Evolutionary conservation across 2,797 vertebrate species (phyloP), one percentile per base, ranked within the genome.

Genomic region (Tangara arthus): DNA sequence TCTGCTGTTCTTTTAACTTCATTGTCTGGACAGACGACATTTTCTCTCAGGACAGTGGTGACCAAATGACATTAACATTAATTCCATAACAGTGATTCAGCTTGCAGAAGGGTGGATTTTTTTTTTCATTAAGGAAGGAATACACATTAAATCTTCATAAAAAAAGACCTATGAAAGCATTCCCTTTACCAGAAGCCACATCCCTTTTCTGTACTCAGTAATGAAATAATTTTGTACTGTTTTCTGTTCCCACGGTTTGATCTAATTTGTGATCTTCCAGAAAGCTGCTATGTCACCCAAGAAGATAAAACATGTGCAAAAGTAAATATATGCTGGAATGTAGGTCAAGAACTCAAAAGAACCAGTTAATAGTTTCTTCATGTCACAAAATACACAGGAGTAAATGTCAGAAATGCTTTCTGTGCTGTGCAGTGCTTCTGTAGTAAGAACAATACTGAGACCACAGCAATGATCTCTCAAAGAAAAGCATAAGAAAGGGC

Each of bases 31-130:
- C 91, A 87, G 39, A 69, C 9, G 57, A 92, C 94, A 90, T 93
- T 70, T 96, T 97, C 90, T 97, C 95, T 92, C 63, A 94, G 93
- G 90, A 85, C n/a, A 93, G 90, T 23, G 39, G 96, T 30, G 94
- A 92, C 95, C 79, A 90, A 95, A 91, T 71, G 90, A 95, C 97
- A 95, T 93, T 92, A 89, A 79, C 60, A 61, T 65, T 94, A 96
- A 97, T 97, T 97, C 97, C 97, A 95, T 78, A 94, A 84, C 59
- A 69, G 57, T 97, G 98, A 98, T 92, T 97, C 97, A 97, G 89
- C 87, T 69, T 65, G 50, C 18, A 93, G 61, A 65, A 82, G 61
- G 15, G 77, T 27, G 32, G n/a, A 56, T 47, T 42, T 64, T 60
- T 84, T 75, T 81, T 63, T 53, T 81, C 32, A 94, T 94, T 89